Base-by-base conservation (phyloP, 2,888 invertebrate species). In the Blera fallax region DNA sequence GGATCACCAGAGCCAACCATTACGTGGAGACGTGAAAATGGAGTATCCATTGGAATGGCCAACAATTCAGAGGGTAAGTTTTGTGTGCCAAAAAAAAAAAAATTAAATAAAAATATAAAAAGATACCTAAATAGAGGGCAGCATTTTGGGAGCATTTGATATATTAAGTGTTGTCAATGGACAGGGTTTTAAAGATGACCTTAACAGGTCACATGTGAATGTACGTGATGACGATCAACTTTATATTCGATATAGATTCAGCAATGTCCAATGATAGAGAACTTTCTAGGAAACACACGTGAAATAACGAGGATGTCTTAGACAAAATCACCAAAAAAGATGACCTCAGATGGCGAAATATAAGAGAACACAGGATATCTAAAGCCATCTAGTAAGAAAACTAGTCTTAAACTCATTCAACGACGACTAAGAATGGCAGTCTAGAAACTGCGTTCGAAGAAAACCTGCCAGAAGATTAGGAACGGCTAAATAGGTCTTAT, bases 1-100 rank as follows among this genome's bases (percentile, higher is more conserved):
- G 97, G 98, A 84, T 96, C 96, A 65, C 98, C 98, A 27, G 94
- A 94, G 89, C 98, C 98, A 40, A 95, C 95, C 89, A 97, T 98
- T 91, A 96, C 95, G 88, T 98, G 98, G 98, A 93, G 96, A 89
- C 94, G 97, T 88, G 97, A 97, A 92, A 96, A 95, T 90, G 95
- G 95, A 88, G 95, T 95, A 91, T 93, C 94, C 84, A 96, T 97
- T 90, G 94, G 95, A 67, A 91, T 95, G 85, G 93, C 94, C 83
- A 95, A 94, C 89, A 95, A 95, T 69, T 93, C 94, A 88, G 95
- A 95, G 93, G 95, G 96, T 96, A 92, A 92, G 91, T 90, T 87
- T 50, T 60, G 10, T 48, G 6, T 60, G 14, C 27, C 16, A 10
- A 60, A 56, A 16, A 45, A 45, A 43, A 40, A 67, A 69, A 52